Percentiles rank a stretch among this genome's conserved stretches.
Conservation (phyloP, 1,140 invertebrate species). For the Neuroterus valhalla region DNA sequence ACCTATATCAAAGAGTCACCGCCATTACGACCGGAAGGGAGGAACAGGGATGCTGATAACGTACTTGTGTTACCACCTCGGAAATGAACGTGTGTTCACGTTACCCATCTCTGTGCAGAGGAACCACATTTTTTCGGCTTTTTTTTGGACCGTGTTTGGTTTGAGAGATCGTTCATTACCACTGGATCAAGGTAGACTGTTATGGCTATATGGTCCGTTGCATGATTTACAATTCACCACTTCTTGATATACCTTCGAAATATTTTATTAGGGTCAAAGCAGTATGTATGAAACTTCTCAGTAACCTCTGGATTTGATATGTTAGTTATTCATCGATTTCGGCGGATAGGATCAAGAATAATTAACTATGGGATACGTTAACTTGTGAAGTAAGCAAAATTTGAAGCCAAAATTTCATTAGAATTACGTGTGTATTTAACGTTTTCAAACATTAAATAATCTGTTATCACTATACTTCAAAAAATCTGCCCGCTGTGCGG, state of each 20-base stretch:
- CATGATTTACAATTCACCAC: not conserved
- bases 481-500: too few species aligned
- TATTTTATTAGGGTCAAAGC: too few species aligned
- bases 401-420: too few species aligned
- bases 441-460: too few species aligned
- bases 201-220: too few species aligned
- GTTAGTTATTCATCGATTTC: not conserved
- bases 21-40: slow-evolving; percentile 19
- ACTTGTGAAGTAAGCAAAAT: too few species aligned
- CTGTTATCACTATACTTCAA: too few species aligned
- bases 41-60: slow-evolving; percentile 10
- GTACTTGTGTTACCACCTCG: slow-evolving; percentile 18
- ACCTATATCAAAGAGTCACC: slow-evolving; percentile 20
- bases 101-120: slow-evolving; percentile 4
- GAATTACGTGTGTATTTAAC: too few species aligned
- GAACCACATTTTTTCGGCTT: slow-evolving; percentile 12
- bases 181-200: not conserved
- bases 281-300: too few species aligned
- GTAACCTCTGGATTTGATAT: not conserved
- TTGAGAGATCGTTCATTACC: not conserved
- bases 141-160: not conserved
- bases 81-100: slow-evolving; percentile 18
- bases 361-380: too few species aligned
- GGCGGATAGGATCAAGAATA: too few species aligned
- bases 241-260: too few species aligned